phyloP scores from a whole-genome alignment of 2,888 invertebrate species.

The Drosophila colorata region DNA sequence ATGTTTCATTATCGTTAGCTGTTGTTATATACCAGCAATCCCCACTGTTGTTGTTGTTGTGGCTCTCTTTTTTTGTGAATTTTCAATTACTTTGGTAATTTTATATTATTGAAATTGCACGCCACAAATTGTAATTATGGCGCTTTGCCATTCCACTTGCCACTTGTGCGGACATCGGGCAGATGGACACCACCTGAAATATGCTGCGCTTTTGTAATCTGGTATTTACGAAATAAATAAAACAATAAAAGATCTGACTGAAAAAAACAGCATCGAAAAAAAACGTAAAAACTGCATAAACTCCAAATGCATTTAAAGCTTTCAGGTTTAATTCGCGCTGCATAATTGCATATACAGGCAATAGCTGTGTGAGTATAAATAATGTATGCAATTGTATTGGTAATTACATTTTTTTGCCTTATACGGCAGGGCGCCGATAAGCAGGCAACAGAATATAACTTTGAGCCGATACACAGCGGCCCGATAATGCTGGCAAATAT shows the following conservation, averaged over 20 bases:
- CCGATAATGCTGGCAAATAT: conserved; percentile 67
- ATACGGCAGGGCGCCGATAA: conserved; percentile 56
- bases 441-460: conserved; percentile 57
- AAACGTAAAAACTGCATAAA: conserved; percentile 16
- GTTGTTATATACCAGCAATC: conserved; percentile 27
- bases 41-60: conserved; percentile 11
- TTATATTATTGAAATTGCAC: conserved; percentile 80
- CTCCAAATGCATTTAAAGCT: conserved; percentile 58
- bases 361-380: conserved; percentile 52
- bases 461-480: conserved; percentile 30
- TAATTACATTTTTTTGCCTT: conserved; percentile 59
- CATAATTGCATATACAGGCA: conserved; percentile 18
- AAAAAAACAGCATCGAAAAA: conserved; percentile 8
- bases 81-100: conserved; percentile 82
- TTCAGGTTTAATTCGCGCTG: conserved; percentile 56
- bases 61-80: conserved; percentile 45
- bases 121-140: conserved; percentile 80
- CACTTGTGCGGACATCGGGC: not conserved
- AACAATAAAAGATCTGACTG: conserved; percentile 50
- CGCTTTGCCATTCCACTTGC: conserved; percentile 32
- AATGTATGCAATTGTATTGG: conserved; percentile 76
- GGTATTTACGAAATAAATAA: conserved; percentile 76
- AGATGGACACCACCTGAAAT: conserved; percentile 57
- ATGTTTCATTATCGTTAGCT: conserved; percentile 66
- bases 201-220: conserved; percentile 79